Evolutionary conservation across 2,797 vertebrate species (phyloP), one percentile per base, ranked within the genome.

Genomic region (Lepidocolaptes lacrymiger): DNA sequence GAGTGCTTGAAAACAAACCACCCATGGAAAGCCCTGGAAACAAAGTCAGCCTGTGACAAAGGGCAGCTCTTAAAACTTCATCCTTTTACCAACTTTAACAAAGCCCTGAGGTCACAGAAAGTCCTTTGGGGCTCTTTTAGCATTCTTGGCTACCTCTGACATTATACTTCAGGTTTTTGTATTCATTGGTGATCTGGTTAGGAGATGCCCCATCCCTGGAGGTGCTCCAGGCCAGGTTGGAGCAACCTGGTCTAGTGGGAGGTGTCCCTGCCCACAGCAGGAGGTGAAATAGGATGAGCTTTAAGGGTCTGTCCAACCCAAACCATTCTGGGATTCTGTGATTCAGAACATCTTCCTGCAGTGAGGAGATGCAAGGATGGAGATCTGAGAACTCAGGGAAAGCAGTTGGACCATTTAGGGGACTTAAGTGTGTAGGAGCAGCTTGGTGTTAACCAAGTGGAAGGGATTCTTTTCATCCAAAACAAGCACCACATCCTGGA

Each of bases 1-100:
- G 74, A 75, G 76, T 46, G 54, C 68, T 88, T 91, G 78, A 94
- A 95, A 96, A 92, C 69, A 95, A 91, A 61, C 34, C 72, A 80
- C 61, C 21, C 89, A 19, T 74, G 84, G 91, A 90, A 94, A 93
- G 44, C 55, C 11, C 72, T 95, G 66, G 49, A 64, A 93, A 56
- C 30, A 27, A 66, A 68, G 43, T 64, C 7, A 1, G 20, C 39
- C 49, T 23, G 4, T 51, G 36, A 66, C 59, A 48, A 62, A 93
- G 82, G n/a, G 82, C 76, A 94, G 48, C 63, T 86, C 77, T 55
- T 89, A 16, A 72, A 81, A 55, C 39, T 68, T 73, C 17, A 43
- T 67, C 6, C 4, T 85, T 92, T 56, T 76, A 52, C 37, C 15
- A 49, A 2, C 34, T 72, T 52, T 10, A 74, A 28, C 8, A 62